Conservation (phyloP, 2,888 invertebrate species). For the Sphaerophoria rueppellii region DNA sequence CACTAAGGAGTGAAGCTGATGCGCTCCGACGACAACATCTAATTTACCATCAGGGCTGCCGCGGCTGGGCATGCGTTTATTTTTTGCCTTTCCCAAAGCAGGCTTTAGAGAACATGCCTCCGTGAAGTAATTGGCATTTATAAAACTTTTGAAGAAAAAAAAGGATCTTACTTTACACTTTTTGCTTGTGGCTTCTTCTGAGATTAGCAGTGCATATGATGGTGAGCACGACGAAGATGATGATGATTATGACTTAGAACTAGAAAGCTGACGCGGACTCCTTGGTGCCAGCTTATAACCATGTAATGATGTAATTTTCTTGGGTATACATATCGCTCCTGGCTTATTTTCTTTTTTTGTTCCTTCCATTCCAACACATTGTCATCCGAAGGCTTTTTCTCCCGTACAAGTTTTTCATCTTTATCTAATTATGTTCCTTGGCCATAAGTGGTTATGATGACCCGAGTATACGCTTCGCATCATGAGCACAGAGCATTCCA, state of each 20-base stretch:
- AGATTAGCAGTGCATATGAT: neutral
- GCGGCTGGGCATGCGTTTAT: no score
- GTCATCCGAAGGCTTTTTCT: neutral
- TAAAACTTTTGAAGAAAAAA: slow-evolving; percentile 30
- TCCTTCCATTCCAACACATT: slow-evolving; percentile 16
- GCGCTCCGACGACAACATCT: no score
- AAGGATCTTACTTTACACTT: neutral
- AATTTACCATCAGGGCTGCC: no score
- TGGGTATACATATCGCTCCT: slow-evolving; percentile 58
- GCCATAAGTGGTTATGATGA: slow-evolving; percentile 69
- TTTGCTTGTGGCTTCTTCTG: slow-evolving; percentile 8
- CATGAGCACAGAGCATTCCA: neutral
- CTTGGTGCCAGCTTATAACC: slow-evolving; percentile 62
- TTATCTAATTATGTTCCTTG: slow-evolving; percentile 65
- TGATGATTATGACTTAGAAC: neutral
- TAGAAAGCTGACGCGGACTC: neutral
- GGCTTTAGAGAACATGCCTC: slow-evolving; percentile 55
- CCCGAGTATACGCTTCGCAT: slow-evolving; percentile 44
- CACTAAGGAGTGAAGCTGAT: no score
- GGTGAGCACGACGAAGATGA: slow-evolving; percentile 1
- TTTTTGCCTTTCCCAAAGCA: slow-evolving; percentile 16
- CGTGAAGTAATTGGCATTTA: slow-evolving; percentile 62
- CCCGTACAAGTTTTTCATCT: slow-evolving; percentile 11
- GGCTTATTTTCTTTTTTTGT: slow-evolving; percentile 50
- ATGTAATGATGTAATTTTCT: slow-evolving; percentile 72